Evolutionary conservation across 2,797 vertebrate species (phyloP).

Genomic region (Takifugu rubripes): DNA sequence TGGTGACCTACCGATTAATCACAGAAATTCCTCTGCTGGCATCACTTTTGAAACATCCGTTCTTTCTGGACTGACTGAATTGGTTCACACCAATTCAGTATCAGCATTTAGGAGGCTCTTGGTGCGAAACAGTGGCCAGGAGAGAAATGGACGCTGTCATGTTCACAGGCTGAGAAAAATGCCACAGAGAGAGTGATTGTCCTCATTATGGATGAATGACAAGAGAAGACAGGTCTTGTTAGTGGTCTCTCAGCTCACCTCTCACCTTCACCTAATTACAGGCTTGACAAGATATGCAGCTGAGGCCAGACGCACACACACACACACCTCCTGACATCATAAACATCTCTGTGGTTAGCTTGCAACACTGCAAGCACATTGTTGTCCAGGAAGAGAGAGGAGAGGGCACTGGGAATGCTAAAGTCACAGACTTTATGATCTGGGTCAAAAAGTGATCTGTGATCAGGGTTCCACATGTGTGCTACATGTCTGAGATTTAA

Average conservation of each 20-base stretch:
- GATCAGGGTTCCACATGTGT: no score
- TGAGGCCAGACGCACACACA: conserved; percentile 24
- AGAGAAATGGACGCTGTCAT: not conserved
- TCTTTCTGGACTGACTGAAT: not conserved
- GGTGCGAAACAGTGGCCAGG: not conserved
- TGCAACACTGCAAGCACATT: conserved; percentile 22
- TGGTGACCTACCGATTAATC: conserved; percentile 49
- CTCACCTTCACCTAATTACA: conserved; percentile 55
- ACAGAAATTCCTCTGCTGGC: conserved; percentile 27
- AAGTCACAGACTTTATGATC: conserved; percentile 10
- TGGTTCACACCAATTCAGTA: no score
- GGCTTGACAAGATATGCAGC: conserved; percentile 19
- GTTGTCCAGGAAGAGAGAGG: conserved; percentile 21
- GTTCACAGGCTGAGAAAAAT: conserved; percentile 20
- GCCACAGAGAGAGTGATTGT: conserved; percentile 42
- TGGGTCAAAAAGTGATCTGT: not conserved
- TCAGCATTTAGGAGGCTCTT: not conserved
- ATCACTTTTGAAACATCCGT: not conserved
- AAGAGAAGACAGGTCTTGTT: conserved; percentile 9
- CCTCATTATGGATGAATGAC: conserved; percentile 28
- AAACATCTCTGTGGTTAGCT: conserved; percentile 42
- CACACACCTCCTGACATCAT: conserved; percentile 42
- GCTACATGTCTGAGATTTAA: no score
- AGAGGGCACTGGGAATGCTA: not conserved
- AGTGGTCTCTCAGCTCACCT: conserved; percentile 36